Evolutionary conservation across 2,113 vertebrate species (phyloP), one percentile per base, ranked within the genome.

Genomic region (Erythrolamprus reginae): DNA sequence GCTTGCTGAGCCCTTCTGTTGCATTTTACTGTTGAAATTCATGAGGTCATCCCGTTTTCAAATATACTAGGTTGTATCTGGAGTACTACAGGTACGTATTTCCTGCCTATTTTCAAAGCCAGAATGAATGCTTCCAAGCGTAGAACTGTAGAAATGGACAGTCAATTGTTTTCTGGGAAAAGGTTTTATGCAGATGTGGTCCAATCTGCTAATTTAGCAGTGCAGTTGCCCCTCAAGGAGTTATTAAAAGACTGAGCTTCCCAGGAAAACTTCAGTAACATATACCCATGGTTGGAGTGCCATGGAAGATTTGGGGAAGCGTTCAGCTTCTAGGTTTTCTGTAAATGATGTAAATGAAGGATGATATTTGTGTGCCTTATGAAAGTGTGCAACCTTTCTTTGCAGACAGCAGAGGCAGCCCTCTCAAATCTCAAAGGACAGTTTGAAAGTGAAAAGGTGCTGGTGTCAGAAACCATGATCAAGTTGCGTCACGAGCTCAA

Each of bases 401-500:
- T 92, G 12, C 91, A 98, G 98, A 98, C 98, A 0, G 98, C 98
- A 4, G 98, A 98, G 93, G 94, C 97, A 91, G 97, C 98, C 38
- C 94, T 98, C 94, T 97, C 96, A 89, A 98, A 98, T 94, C 91
- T 98, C 92, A 98, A 98, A 95, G 97, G 97, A 84, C 98, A 98
- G 94, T 98, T 98, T 7, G 98, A 98, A 93, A 97, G 97, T 0
- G 98, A 98, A 96, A 98, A 98, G 95, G 94, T 96, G 88, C 94
- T 98, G 94, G 97, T 98, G 94, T 97, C 98, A 0, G 98, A 98
- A 92, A 98, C 97, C 13, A 98, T 98, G 98, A 93, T 96, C 95
- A 98, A 98, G 92, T 96, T 98, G 85, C 95, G 98, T 70, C 98
- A 98, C 3, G 98, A 98, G 94, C 96, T 98, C 9, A 98, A 98